These are phyloP conservation scores for Gymnothorax javanicus DNA, from an alignment of 2,797 vertebrate genomes.

Conservation along the genomic window DNA sequence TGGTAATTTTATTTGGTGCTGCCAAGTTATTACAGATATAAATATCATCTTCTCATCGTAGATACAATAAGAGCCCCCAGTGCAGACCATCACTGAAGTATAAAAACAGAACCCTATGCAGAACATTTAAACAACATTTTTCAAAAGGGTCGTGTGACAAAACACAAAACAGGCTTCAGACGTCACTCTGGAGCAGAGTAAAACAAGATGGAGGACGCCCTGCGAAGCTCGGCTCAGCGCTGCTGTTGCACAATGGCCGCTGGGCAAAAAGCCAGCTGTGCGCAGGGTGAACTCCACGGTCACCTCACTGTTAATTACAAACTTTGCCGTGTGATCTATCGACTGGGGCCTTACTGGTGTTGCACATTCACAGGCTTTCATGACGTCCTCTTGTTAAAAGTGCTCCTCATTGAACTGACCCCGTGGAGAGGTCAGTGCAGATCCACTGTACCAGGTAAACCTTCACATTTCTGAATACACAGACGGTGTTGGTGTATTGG, in stretches of 20 bases:
- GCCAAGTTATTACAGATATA: too few relatives aligned
- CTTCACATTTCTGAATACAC: not conserved
- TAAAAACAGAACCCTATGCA: too few relatives aligned
- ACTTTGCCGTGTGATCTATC: not conserved
- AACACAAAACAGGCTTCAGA: not conserved
- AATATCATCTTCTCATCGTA: too few relatives aligned
- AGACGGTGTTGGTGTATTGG: not conserved
- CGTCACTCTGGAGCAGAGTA: not conserved
- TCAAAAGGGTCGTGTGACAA: too few relatives aligned
- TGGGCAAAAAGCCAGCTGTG: constrained; percentile 11
- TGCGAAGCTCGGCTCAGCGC: not conserved
- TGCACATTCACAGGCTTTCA: not conserved
- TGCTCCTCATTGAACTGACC: not conserved
- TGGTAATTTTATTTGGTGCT: too few relatives aligned
- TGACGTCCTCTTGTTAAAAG: not conserved
- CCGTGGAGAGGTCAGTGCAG: not conserved
- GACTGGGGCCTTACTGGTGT: not conserved
- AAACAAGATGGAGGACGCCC: too few relatives aligned
- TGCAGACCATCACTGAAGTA: too few relatives aligned
- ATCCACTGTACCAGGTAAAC: not conserved
- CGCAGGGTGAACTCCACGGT: not conserved
- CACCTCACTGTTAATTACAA: constrained; percentile 23
- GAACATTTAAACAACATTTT: too few relatives aligned
- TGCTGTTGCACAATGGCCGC: not conserved
- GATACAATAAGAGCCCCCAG: too few relatives aligned